Evolutionary conservation across 2,888 invertebrate species (phyloP).

Genomic region (Drosophila neotestacea): DNA sequence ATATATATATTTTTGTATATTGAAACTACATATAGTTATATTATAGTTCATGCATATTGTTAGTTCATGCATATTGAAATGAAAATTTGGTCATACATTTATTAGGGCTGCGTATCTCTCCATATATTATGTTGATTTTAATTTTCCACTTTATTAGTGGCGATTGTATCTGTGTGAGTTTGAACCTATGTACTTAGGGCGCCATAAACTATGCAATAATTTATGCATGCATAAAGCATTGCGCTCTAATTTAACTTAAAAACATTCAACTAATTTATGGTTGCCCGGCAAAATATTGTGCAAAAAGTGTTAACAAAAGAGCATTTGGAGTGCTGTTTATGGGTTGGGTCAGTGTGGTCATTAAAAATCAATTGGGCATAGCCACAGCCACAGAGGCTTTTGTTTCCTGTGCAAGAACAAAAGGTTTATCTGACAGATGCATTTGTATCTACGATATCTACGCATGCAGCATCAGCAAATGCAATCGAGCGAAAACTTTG

Average conservation of each 20-base stretch:
- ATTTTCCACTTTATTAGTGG: constrained; percentile 65
- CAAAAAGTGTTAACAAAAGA: constrained; percentile 56
- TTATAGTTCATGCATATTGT: constrained; percentile 10
- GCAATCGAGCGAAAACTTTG: constrained; percentile 59
- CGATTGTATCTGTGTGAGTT: constrained; percentile 12
- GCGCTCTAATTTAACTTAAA: constrained; percentile 69
- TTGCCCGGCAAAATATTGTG: constrained; percentile 36
- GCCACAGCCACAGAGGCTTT: constrained; percentile 25
- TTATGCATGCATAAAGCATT: constrained; percentile 59
- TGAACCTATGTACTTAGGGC: background rate
- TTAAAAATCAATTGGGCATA: constrained; percentile 76
- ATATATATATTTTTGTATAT: too few relatives aligned
- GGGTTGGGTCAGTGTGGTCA: constrained; percentile 69
- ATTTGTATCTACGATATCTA: constrained; percentile 37
- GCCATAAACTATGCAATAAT: constrained; percentile 37
- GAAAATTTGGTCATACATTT: constrained; percentile 8
- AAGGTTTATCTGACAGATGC: constrained; percentile 40
- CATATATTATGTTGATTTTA: constrained; percentile 59
- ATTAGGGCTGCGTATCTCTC: background rate
- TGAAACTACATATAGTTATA: background rate
- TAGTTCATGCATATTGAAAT: constrained; percentile 39
- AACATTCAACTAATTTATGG: constrained; percentile 71
- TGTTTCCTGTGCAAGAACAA: constrained; percentile 2
- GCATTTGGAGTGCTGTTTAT: constrained; percentile 36
- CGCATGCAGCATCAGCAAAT: constrained; percentile 34